Evolutionary conservation across 2,888 invertebrate genomes (phyloP).

Genomic region (Clostera curtula): DNA sequence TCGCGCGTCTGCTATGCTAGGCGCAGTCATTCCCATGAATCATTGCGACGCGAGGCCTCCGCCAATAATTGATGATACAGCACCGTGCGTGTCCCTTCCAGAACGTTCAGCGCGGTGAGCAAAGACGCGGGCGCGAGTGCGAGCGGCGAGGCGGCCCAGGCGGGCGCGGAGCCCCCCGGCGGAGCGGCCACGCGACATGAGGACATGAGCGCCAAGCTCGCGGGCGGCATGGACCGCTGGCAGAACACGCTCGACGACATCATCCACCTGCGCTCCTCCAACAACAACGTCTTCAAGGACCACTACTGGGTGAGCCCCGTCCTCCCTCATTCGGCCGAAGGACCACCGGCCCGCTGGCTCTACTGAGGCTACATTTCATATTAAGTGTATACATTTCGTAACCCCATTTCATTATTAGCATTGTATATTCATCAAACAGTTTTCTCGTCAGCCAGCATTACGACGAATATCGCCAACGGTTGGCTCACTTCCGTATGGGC

Average conservation of each 20-base stretch:
- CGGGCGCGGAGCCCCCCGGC: conserved; percentile 18
- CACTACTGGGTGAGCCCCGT: conserved; percentile 71
- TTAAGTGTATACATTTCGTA: too few relatives aligned
- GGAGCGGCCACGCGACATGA: conserved; percentile 54
- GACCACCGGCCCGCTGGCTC: too few relatives aligned
- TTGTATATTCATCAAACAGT: too few relatives aligned
- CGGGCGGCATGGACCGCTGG: conserved; percentile 70
- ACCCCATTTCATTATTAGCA: too few relatives aligned
- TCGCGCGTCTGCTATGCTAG: conserved; percentile 44
- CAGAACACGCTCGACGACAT: conserved; percentile 66
- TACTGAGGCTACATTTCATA: too few relatives aligned
- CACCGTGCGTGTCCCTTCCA: conserved; percentile 18
- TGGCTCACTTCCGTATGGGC: too few relatives aligned
- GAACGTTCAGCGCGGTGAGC: conserved; percentile 43
- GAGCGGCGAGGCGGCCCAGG: conserved; percentile 21
- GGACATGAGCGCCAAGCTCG: conserved; percentile 59
- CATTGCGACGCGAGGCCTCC: conserved; percentile 11
- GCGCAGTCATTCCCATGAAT: conserved; percentile 25
- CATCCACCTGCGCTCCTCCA: conserved; percentile 60
- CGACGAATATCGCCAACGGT: too few relatives aligned
- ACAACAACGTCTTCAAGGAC: conserved; percentile 74
- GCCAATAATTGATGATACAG: conserved; percentile 2
- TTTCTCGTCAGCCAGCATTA: too few relatives aligned
- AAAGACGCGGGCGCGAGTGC: conserved; percentile 29
- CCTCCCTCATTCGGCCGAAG: conserved; percentile 2